Conservation (phyloP, 2,888 invertebrate genomes). For the Hipparchia semele region DNA sequence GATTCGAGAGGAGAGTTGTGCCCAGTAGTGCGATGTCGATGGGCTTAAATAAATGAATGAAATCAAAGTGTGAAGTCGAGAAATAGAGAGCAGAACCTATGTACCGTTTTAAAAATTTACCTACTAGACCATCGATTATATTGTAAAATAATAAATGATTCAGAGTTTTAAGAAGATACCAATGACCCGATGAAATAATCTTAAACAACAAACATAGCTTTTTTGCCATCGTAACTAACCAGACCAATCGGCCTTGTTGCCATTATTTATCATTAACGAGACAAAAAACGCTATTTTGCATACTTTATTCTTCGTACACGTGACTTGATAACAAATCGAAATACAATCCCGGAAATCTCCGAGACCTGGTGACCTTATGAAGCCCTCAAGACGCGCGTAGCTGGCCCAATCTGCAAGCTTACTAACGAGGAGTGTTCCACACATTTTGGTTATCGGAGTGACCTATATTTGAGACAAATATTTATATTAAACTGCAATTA, state of each 20-base stretch:
- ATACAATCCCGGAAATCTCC: slow-evolving; percentile 18
- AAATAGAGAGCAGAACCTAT: too few relatives aligned
- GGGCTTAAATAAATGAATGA: too few relatives aligned
- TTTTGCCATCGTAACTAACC: background rate
- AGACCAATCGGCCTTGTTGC: background rate
- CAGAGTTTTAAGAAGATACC: background rate
- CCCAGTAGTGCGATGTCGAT: too few relatives aligned
- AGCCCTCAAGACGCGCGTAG: slow-evolving; percentile 52
- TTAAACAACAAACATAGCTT: background rate
- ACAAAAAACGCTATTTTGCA: background rate
- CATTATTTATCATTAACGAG: slow-evolving; percentile 3
- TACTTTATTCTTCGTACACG: background rate
- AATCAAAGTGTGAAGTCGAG: too few relatives aligned
- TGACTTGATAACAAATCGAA: slow-evolving; percentile 9
- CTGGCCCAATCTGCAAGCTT: slow-evolving; percentile 48
- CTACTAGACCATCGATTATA: too few relatives aligned
- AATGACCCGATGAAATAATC: too few relatives aligned
- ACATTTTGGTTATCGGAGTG: slow-evolving; percentile 60
- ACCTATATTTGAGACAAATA: slow-evolving; percentile 50
- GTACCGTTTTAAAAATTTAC: too few relatives aligned
- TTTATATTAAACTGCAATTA: slow-evolving; percentile 30
- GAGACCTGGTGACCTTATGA: slow-evolving; percentile 18
- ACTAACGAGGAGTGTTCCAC: slow-evolving; percentile 44
- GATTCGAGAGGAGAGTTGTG: too few relatives aligned
- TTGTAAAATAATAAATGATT: background rate